phyloP scores from a whole-genome alignment of 2,888 invertebrate genomes.

The Drosophila ezoana region DNA sequence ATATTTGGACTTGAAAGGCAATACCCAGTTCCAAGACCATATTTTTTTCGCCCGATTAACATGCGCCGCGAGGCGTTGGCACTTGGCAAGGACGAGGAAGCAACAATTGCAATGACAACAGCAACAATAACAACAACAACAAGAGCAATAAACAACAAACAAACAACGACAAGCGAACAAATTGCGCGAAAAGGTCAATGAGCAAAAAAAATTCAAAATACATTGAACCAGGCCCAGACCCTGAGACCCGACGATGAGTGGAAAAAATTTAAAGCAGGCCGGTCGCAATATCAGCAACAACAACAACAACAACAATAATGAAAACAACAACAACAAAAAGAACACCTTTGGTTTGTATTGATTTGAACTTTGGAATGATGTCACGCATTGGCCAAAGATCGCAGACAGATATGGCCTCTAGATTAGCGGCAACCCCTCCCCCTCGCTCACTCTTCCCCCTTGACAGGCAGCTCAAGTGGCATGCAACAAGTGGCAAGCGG shows the following conservation, averaged over 20 bases:
- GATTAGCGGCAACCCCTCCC: slow-evolving; percentile 12
- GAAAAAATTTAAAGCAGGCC: slow-evolving; percentile 62
- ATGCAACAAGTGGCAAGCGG: slow-evolving; percentile 5
- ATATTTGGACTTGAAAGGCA: slow-evolving; percentile 11
- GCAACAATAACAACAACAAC: slow-evolving; percentile 30
- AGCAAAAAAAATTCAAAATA: slow-evolving; percentile 61
- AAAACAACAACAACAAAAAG: background rate
- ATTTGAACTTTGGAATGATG: slow-evolving; percentile 54
- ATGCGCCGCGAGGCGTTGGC: slow-evolving; percentile 55
- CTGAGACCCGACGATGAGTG: slow-evolving; percentile 36
- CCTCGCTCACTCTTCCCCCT: background rate
- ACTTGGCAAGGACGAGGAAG: slow-evolving; percentile 69
- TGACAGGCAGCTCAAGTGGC: slow-evolving; percentile 9
- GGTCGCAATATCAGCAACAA: slow-evolving; percentile 43
- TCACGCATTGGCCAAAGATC: slow-evolving; percentile 35
- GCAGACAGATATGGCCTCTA: slow-evolving; percentile 28
- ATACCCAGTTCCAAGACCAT: slow-evolving; percentile 25
- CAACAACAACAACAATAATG: slow-evolving; percentile 12
- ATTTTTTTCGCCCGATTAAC: slow-evolving; percentile 2
- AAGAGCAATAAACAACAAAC: slow-evolving; percentile 18
- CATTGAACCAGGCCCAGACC: slow-evolving; percentile 64
- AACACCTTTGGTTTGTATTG: slow-evolving; percentile 14
- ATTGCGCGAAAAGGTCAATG: slow-evolving; percentile 65
- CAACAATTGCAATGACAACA: slow-evolving; percentile 32
- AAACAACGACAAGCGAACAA: slow-evolving; percentile 31